These are phyloP conservation scores for Phymastichus coffea DNA, from an alignment of 1,140 invertebrate species.

Conservation along the genomic window DNA sequence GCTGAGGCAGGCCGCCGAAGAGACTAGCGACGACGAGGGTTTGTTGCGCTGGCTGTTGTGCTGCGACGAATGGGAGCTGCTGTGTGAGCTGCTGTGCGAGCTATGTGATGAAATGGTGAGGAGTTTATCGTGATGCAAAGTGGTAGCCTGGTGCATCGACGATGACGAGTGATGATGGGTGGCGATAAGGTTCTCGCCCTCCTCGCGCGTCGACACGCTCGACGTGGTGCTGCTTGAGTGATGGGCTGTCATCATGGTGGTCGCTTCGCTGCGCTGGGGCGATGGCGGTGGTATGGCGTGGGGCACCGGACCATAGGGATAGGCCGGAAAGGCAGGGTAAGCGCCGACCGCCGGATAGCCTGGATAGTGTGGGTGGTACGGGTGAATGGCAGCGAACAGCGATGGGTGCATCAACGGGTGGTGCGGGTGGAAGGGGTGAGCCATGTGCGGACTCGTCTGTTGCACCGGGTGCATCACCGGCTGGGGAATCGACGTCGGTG, in stretches of 20 bases:
- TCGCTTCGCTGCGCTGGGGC: slow-evolving; percentile 63
- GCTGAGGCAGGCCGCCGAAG: slow-evolving; percentile 47
- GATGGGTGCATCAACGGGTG: slow-evolving; percentile 69
- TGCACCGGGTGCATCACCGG: slow-evolving; percentile 70
- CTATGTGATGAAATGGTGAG: slow-evolving; percentile 49
- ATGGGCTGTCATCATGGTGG: slow-evolving; percentile 67
- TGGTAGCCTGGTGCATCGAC: slow-evolving; percentile 52
- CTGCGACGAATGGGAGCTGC: slow-evolving; percentile 44
- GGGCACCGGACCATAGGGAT: slow-evolving; percentile 70
- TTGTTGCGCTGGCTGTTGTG: slow-evolving; percentile 48
- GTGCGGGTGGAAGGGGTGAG: slow-evolving; percentile 66
- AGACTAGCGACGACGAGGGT: slow-evolving; percentile 47
- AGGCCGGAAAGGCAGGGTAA: slow-evolving; percentile 60
- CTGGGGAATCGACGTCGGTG: slow-evolving; percentile 67
- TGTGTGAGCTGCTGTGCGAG: slow-evolving; percentile 49
- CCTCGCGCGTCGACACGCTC: slow-evolving; percentile 58
- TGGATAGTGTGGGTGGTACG: slow-evolving; percentile 70
- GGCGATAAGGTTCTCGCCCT: slow-evolving; percentile 56
- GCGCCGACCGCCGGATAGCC: slow-evolving; percentile 61
- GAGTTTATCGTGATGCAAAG: slow-evolving; percentile 51
- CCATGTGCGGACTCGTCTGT: slow-evolving; percentile 62
- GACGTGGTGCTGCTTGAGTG: slow-evolving; percentile 66
- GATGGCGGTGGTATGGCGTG: slow-evolving; percentile 72
- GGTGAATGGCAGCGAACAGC: slow-evolving; percentile 67
- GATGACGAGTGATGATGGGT: slow-evolving; percentile 50